Base-by-base conservation (phyloP, 1,140 invertebrate genomes). In the Cydia amplana region DNA sequence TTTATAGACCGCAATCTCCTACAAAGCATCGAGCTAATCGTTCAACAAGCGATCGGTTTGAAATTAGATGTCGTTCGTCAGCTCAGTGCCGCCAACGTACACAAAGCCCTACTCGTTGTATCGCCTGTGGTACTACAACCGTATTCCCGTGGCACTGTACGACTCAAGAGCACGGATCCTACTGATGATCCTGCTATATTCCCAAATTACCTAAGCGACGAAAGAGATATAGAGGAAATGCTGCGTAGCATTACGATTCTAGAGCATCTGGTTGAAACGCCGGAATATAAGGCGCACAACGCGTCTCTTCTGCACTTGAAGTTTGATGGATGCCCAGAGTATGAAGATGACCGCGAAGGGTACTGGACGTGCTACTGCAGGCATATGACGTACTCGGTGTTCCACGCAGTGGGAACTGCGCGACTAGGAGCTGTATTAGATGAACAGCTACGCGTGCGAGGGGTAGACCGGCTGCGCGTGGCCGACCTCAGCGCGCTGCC, bases 131-230 rank as follows among this genome's bases (percentile, higher is more conserved):
- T 96, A 0, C 77, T 97, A 78, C 90, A 94, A 65, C 96, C 97
- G 0, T 94, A 95, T 79, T 96, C 96, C 28, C 90, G 91, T 10
- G 97, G 97, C 1, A 93, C 88, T 46, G 91, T 98, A 32, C 93
- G 93, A 74, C 91, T 98, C 0, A 93, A 93, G 36, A 93, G 93
- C 77, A 94, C 86, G 4, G 94, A 97, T 89, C 97, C 97, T 7
- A 92, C 94, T 23, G 93, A 94, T 1, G 94, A 95, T 75, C 98
- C 98, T 0, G 90, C 95, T 12, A 96, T 99, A 14, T 95, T 96
- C 81, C 95, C 97, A 0, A 97, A 97, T 81, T 98, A 97, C 81
- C 94, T 96, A 46, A 84, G 87, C 10, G 90, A 95, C 83, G 87
- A 94, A 0, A 91, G 94, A 3, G 96, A 97, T 78, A 79, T 95